Evolutionary conservation across 1,140 invertebrate species (phyloP).

Genomic region (Araneus ventricosus): DNA sequence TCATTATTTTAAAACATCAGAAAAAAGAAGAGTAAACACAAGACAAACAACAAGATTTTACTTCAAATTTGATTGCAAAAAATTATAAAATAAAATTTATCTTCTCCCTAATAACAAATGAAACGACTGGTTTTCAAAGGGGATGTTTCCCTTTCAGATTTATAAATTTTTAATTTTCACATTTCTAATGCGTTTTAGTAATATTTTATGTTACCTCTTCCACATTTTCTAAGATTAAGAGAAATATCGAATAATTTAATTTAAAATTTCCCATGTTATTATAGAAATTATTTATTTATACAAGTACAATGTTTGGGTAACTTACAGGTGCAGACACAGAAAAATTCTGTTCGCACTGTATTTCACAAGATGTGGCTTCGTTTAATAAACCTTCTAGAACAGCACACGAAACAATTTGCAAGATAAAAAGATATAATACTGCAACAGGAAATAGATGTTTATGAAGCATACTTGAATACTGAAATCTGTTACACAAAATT

Average conservation of each 20-base stretch:
- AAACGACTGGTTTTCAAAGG: too few relatives aligned
- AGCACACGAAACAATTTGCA: conserved; percentile 13
- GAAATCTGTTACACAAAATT: not conserved
- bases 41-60: too few relatives aligned
- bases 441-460: not conserved
- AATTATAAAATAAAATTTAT: too few relatives aligned
- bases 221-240: too few relatives aligned
- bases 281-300: not conserved
- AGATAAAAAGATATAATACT: conserved; percentile 12
- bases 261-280: not conserved
- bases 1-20: too few relatives aligned
- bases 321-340: conserved; percentile 42
- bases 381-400: conserved; percentile 42
- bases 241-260: not conserved
- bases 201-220: too few relatives aligned
- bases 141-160: too few relatives aligned
- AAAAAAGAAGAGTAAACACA: too few relatives aligned
- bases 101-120: too few relatives aligned
- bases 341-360: conserved; percentile 32
- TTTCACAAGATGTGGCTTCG: conserved; percentile 36
- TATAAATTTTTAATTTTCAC: too few relatives aligned
- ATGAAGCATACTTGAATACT: conserved; percentile 4
- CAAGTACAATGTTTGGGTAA: not conserved
- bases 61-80: too few relatives aligned
- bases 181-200: too few relatives aligned